Base-by-base conservation (phyloP, 2,888 invertebrate genomes). In the Prosopocoilus inquinatus region DNA sequence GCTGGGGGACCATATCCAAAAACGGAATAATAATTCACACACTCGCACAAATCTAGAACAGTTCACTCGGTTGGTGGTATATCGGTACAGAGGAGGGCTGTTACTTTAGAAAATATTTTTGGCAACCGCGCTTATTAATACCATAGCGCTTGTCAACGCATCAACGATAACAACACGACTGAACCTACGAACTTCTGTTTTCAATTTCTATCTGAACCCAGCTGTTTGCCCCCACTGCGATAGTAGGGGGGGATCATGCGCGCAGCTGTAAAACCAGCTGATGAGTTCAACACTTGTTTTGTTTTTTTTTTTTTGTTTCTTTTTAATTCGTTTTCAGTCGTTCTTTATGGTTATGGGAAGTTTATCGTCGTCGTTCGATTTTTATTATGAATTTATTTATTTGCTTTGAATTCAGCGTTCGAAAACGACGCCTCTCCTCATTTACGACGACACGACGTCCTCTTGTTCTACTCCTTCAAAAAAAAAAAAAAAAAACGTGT, bases 1-100 rank as follows among this genome's bases (percentile, higher is more conserved):
- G 88, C 78, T 88, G 88, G 69, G 89, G 89, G 82, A 89, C 88
- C 89, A 89, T 89, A 75, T 75, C 78, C 66, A 68, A 67, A 13
- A 9, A 16, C 15, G n/a, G n/a, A n/a, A n/a, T n/a, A n/a, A n/a
- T n/a, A n/a, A 16, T 15, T 11, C 41, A 41, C 45, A 47, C 50
- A 45, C 53, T 50, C 50, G 51, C 46, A 59, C 35, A 54, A 48
- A 60, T 53, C 53, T 60, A 61, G 59, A 51, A 52, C 50, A 9
- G 20, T 28, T 28, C 28, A 57, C 35, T 15, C 13, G 9, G 52
- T 52, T 45, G 33, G 45, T 52, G 61, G 69, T 67, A 66, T 68
- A 61, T 70, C 64, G 66, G 70, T 68, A 73, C 71, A 71, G 16
- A n/a, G 13, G 3, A 8, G 12, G 39, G 11, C n/a, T n/a, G 9